These are phyloP conservation scores for Branchellion lobata DNA, from an alignment of 2,888 invertebrate species.

Conservation along the genomic window DNA sequence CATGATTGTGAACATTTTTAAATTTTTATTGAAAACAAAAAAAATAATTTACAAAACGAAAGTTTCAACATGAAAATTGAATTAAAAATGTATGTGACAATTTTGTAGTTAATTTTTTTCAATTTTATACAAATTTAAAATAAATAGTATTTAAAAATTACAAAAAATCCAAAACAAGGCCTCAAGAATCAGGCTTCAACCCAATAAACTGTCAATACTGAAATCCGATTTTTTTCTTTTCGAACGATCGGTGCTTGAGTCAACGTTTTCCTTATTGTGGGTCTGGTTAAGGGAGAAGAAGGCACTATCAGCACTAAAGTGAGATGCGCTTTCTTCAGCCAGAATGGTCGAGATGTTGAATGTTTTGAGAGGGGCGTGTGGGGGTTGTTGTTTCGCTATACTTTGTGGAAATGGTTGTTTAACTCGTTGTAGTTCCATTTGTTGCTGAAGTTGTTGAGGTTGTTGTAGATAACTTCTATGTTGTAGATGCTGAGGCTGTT, in stretches of 20 bases:
- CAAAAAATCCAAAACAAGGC: too few relatives aligned
- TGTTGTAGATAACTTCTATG: not conserved
- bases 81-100: too few relatives aligned
- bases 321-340: not conserved
- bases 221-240: conserved; percentile 12
- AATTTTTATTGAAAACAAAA: too few relatives aligned
- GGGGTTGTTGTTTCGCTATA: conserved; percentile 1
- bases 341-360: not conserved
- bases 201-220: conserved; percentile 21
- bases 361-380: too few relatives aligned
- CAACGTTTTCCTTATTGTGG: not conserved
- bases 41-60: too few relatives aligned
- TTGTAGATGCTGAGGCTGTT: not conserved
- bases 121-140: too few relatives aligned
- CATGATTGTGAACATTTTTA: too few relatives aligned
- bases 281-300: not conserved
- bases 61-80: too few relatives aligned
- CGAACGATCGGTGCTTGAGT: not conserved
- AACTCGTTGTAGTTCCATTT: not conserved
- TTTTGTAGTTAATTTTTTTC: too few relatives aligned
- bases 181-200: too few relatives aligned
- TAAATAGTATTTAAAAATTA: too few relatives aligned
- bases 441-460: too few relatives aligned
- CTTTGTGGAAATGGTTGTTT: not conserved
- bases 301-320: not conserved